Percentiles rank a stretch among this genome's conserved stretches.
Conservation (phyloP, 2,888 invertebrate genomes). For the Octodonta nipae region DNA sequence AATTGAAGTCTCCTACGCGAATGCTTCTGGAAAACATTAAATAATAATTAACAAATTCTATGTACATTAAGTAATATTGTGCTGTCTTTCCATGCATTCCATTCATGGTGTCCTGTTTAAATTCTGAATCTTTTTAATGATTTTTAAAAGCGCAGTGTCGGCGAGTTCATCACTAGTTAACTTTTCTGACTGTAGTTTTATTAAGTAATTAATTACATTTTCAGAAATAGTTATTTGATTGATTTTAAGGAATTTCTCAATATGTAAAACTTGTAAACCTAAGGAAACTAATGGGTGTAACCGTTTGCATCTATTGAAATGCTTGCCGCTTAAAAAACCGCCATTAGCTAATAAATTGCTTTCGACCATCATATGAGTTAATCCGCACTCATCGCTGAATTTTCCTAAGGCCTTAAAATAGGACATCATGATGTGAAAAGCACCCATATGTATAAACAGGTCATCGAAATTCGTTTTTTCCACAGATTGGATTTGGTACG, state of each 20-base stretch:
- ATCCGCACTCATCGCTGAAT: constrained; percentile 12
- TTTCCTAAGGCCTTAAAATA: constrained; percentile 19
- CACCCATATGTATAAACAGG: constrained; percentile 10
- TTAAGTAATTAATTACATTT: no score
- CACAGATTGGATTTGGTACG: constrained; percentile 15
- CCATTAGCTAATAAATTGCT: neutral
- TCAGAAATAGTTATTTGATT: neutral
- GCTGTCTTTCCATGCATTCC: constrained; percentile 6
- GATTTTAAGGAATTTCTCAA: neutral
- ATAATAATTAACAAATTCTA: constrained; percentile 9
- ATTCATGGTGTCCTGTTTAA: neutral
- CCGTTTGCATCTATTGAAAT: constrained; percentile 1
- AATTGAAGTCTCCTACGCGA: constrained; percentile 6
- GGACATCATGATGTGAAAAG: constrained; percentile 13
- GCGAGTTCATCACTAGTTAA: neutral
- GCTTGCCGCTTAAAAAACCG: neutral
- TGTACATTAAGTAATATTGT: constrained; percentile 9
- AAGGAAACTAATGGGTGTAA: neutral
- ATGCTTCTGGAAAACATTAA: constrained; percentile 9
- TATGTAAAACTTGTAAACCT: neutral
- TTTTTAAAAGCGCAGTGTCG: neutral
- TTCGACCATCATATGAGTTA: constrained; percentile 11
- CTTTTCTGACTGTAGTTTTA: constrained; percentile 5
- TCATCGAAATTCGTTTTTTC: constrained; percentile 4
- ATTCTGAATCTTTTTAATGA: constrained; percentile 1